Conservation (phyloP, 2,113 vertebrate species). For the Cheirogaleus medius region DNA sequence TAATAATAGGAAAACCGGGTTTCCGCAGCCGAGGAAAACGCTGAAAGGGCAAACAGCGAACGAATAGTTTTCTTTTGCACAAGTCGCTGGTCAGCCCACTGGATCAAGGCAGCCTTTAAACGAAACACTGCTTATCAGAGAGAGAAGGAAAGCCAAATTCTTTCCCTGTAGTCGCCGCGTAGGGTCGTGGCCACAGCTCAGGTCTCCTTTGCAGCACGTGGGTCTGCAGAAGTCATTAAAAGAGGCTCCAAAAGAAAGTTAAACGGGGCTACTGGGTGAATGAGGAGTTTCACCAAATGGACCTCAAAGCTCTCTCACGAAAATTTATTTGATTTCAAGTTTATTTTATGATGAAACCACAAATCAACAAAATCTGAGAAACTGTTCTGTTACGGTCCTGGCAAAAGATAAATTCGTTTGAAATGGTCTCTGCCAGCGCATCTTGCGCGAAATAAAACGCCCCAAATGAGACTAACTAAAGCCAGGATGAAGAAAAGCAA, state of each 20-base stretch:
- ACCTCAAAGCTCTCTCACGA: not conserved
- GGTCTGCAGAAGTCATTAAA: conserved; percentile 54
- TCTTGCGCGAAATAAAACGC: not conserved
- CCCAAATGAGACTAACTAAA: not conserved
- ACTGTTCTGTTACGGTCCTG: not conserved
- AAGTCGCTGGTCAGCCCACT: not conserved
- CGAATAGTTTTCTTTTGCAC: conserved; percentile 51
- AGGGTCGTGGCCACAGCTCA: not conserved
- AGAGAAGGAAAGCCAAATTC: not conserved
- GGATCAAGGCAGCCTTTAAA: conserved; percentile 46
- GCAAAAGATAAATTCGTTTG: conserved; percentile 68
- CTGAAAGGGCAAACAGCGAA: conserved; percentile 32
- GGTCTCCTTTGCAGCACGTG: conserved; percentile 24
- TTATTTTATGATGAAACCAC: not conserved
- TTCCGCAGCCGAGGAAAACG: conserved; percentile 58
- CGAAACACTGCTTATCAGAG: conserved; percentile 42
- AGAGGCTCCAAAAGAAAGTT: not conserved
- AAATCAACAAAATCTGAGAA: conserved; percentile 55
- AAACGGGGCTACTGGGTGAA: not conserved
- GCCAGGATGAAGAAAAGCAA: not conserved
- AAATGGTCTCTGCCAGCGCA: not conserved
- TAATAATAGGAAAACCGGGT: conserved; percentile 70
- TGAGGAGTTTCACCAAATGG: conserved; percentile 3
- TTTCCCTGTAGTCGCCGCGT: not conserved
- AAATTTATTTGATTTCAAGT: not conserved